A percentile compares a stretch with the other conserved stretches of the same genome.
These are phyloP conservation scores for Antechinus stuartii DNA, from an alignment of 2,113 vertebrate genomes.

Conservation along the genomic window DNA sequence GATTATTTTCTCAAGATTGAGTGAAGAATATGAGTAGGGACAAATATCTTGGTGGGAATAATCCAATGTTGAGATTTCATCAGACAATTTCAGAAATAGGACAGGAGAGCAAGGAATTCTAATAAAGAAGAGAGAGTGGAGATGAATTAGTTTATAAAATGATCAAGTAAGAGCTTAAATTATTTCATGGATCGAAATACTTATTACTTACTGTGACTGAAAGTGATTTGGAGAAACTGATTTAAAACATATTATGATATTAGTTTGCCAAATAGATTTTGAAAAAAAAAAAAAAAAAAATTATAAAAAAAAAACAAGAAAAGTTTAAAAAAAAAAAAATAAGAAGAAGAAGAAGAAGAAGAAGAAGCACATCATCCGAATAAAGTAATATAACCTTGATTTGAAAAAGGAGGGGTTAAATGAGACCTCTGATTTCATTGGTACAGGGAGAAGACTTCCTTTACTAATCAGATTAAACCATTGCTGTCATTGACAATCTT, in stretches of 20 bases:
- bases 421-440: background rate
- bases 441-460: background rate
- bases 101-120: background rate
- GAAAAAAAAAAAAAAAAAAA: background rate
- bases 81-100: background rate
- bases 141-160: background rate
- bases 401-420: background rate
- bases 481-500: background rate
- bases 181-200: background rate
- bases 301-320: background rate
- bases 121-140: background rate
- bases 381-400: background rate
- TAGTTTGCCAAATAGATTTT: background rate
- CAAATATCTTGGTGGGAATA: background rate
- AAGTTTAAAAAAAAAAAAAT: background rate
- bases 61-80: background rate
- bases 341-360: too few relatives aligned
- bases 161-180: background rate
- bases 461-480: background rate
- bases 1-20: background rate
- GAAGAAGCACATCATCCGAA: background rate
- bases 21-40: background rate
- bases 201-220: background rate
- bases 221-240: background rate
- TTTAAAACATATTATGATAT: background rate